Conservation (phyloP, 2,888 invertebrate genomes). For the Eupeodes latifasciatus region DNA sequence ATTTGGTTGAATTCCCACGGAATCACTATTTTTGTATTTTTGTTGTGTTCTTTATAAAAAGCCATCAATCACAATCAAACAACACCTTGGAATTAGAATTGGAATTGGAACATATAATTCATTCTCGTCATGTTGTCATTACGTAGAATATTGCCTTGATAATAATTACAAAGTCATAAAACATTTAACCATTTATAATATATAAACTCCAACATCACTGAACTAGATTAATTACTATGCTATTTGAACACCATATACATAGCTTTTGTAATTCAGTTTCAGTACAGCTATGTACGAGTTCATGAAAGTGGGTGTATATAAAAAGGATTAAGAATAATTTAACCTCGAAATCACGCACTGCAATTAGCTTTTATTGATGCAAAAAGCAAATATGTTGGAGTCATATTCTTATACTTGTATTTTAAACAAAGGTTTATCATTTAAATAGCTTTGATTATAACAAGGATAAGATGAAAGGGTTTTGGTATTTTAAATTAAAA, state of each 20-base stretch:
- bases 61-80: constrained; percentile 10
- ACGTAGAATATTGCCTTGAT: constrained; percentile 12
- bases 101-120: background rate
- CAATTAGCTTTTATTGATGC: constrained; percentile 36
- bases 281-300: no score
- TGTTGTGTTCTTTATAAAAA: no score
- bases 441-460: constrained; percentile 24
- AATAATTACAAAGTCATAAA: constrained; percentile 34
- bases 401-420: background rate
- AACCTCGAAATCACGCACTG: constrained; percentile 29
- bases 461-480: background rate
- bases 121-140: background rate
- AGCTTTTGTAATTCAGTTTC: background rate
- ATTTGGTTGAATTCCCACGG: background rate
- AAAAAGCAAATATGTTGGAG: constrained; percentile 4
- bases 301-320: background rate
- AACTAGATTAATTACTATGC: constrained; percentile 12
- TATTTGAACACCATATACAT: background rate
- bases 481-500: constrained; percentile 1
- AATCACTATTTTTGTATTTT: no score
- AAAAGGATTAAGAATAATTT: constrained; percentile 8
- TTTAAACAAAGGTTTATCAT: constrained; percentile 17
- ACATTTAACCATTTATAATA: background rate
- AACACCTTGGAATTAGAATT: constrained; percentile 11
- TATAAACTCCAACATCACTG: background rate